Percentiles rank a stretch among this genome's conserved stretches.
These are phyloP conservation scores for Drosophila grimshawi DNA, from an alignment of 1,140 invertebrate genomes.

Conservation along the genomic window DNA sequence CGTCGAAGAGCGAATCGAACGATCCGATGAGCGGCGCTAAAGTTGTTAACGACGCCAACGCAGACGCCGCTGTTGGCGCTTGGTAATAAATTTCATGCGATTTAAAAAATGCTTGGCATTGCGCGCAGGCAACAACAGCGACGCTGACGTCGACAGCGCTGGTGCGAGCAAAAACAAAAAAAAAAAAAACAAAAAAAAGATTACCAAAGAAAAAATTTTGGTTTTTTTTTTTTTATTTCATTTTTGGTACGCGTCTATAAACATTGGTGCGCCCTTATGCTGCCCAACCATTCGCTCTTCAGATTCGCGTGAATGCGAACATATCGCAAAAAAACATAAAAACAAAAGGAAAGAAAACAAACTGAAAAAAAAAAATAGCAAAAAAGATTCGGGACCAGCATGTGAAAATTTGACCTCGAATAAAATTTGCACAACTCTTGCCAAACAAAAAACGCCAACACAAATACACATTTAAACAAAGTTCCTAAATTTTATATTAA, in stretches of 20 bases:
- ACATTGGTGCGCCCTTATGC: conserved; percentile 72
- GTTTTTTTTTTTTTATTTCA: not conserved
- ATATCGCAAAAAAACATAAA: conserved; percentile 31
- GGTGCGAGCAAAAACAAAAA: conserved; percentile 52
- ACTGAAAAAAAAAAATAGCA: not conserved
- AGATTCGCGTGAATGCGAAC: conserved; percentile 47
- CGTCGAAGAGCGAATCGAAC: conserved; percentile 45
- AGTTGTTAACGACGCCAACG: not conserved
- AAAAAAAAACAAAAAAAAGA: not conserved
- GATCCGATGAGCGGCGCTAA: conserved; percentile 8
- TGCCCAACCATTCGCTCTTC: conserved; percentile 67
- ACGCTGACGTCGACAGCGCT: conserved; percentile 54
- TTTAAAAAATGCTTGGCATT: conserved; percentile 75
- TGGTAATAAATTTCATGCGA: conserved; percentile 73
- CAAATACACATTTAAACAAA: conserved; percentile 77
- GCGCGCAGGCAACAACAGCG: conserved; percentile 50
- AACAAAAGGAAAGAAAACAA: not conserved
- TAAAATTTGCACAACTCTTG: conserved; percentile 66
- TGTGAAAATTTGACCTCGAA: conserved; percentile 49
- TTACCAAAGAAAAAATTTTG: not conserved
- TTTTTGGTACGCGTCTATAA: conserved; percentile 60
- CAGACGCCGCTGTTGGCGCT: conserved; percentile 3
- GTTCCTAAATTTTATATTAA: conserved; percentile 8
- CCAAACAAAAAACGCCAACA: conserved; percentile 50
- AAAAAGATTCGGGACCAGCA: conserved; percentile 7